Evolutionary conservation across 2,797 vertebrate species (phyloP).

Genomic region (Danio tinwini): DNA sequence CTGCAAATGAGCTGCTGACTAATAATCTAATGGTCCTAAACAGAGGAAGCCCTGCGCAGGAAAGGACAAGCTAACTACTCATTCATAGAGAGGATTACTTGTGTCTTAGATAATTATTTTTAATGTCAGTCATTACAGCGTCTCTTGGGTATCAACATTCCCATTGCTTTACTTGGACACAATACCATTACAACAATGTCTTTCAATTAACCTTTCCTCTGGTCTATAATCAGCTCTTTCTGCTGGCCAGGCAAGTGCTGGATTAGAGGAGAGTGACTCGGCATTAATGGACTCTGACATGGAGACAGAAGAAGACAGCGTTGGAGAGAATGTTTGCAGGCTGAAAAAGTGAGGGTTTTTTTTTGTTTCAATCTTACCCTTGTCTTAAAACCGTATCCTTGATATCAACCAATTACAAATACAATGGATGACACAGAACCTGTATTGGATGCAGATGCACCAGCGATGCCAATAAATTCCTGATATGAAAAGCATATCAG

Average conservation of each 20-base stretch:
- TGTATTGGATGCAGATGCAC: background rate
- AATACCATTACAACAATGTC: constrained; percentile 69
- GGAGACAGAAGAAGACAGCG: constrained; percentile 25
- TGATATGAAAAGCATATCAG: constrained; percentile 2
- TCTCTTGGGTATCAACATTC: constrained; percentile 61
- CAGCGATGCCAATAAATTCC: background rate
- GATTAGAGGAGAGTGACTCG: constrained; percentile 62
- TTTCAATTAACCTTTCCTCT: constrained; percentile 71
- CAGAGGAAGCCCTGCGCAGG: constrained; percentile 53
- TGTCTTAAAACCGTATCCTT: constrained; percentile 13
- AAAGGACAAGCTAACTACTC: constrained; percentile 63
- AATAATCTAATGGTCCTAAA: constrained; percentile 60
- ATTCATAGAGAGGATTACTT: constrained; percentile 70
- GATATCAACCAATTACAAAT: constrained; percentile 29
- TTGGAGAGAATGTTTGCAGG: constrained; percentile 1
- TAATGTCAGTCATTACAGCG: constrained; percentile 74
- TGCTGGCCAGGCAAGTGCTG: constrained; percentile 64
- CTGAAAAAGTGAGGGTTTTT: constrained; percentile 3
- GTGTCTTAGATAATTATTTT: constrained; percentile 77
- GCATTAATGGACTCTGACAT: constrained; percentile 63
- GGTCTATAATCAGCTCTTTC: constrained; percentile 66
- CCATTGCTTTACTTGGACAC: constrained; percentile 67
- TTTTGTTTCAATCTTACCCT: background rate
- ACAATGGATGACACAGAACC: background rate
- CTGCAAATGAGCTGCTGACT: constrained; percentile 38